Conservation (phyloP, 2,888 invertebrate genomes). For the Proisotoma minuta region DNA sequence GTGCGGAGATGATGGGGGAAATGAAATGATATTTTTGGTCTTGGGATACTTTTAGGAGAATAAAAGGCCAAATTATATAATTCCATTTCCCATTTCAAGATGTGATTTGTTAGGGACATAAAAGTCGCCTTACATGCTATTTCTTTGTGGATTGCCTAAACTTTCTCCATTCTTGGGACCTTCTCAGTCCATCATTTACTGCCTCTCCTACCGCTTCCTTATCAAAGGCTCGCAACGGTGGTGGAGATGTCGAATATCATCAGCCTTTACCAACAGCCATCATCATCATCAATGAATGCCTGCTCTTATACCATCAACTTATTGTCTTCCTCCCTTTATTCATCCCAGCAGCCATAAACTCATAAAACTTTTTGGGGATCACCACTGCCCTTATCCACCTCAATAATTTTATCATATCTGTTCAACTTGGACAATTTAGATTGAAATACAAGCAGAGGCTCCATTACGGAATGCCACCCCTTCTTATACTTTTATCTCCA, state of each 20-base stretch:
- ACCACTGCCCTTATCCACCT: neutral
- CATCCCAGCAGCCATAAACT: neutral
- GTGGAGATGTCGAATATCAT: neutral
- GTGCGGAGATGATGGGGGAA: too few relatives aligned
- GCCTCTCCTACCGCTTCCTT: neutral
- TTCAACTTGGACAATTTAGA: neutral
- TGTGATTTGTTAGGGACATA: slow-evolving; percentile 48
- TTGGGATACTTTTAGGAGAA: slow-evolving; percentile 38
- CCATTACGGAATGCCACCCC: neutral
- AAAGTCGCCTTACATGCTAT: slow-evolving; percentile 48
- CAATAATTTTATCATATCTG: slow-evolving; percentile 5
- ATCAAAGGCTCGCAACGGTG: neutral
- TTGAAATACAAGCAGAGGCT: neutral
- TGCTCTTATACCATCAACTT: neutral
- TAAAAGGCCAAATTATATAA: slow-evolving; percentile 48
- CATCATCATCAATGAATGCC: slow-evolving; percentile 1
- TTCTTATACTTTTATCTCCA: neutral
- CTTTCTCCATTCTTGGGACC: slow-evolving; percentile 48
- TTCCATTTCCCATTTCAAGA: slow-evolving; percentile 48
- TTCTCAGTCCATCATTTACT: slow-evolving; percentile 48
- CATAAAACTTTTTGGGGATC: slow-evolving; percentile 18
- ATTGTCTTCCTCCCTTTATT: neutral
- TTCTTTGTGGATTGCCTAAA: slow-evolving; percentile 48
- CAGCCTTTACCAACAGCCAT: neutral
- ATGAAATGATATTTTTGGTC: slow-evolving; percentile 23